Conservation (phyloP, 2,888 invertebrate genomes). For the Erebia ligea region DNA sequence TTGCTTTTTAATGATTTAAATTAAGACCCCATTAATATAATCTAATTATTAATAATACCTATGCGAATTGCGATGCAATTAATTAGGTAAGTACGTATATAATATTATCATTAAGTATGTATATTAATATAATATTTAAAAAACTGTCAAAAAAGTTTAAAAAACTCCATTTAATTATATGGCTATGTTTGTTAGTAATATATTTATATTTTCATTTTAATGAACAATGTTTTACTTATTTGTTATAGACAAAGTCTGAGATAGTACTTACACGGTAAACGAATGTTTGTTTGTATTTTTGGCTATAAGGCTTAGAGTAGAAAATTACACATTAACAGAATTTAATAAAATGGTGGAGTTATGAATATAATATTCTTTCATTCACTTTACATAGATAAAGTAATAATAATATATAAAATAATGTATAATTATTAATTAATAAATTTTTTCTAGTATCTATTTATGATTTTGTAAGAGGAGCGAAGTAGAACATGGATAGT, state of each 20-base stretch:
- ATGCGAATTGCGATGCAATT: not conserved
- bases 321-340: conserved; percentile 14
- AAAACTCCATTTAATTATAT: conserved; percentile 8
- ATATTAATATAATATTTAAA: not conserved
- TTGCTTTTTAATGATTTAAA: not conserved
- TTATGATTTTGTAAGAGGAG: not conserved
- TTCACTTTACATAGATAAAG: conserved; percentile 1
- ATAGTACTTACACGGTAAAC: conserved; percentile 38
- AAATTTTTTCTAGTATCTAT: not conserved
- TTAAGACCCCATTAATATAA: not conserved
- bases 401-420: conserved; percentile 16
- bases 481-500: conserved; percentile 3
- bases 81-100: not conserved
- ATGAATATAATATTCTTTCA: conserved; percentile 18
- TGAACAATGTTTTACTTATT: conserved; percentile 32
- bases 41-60: not conserved
- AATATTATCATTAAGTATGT: not conserved
- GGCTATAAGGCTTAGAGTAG: conserved; percentile 28
- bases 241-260: conserved; percentile 42
- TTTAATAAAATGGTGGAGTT: conserved; percentile 15
- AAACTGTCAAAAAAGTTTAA: too few relatives aligned
- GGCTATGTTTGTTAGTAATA: conserved; percentile 25
- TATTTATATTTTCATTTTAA: conserved; percentile 19
- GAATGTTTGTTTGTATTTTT: conserved; percentile 27
- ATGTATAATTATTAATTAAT: not conserved